These are phyloP conservation scores for Drosophila tristis DNA, from an alignment of 1,140 invertebrate species.

Conservation along the genomic window DNA sequence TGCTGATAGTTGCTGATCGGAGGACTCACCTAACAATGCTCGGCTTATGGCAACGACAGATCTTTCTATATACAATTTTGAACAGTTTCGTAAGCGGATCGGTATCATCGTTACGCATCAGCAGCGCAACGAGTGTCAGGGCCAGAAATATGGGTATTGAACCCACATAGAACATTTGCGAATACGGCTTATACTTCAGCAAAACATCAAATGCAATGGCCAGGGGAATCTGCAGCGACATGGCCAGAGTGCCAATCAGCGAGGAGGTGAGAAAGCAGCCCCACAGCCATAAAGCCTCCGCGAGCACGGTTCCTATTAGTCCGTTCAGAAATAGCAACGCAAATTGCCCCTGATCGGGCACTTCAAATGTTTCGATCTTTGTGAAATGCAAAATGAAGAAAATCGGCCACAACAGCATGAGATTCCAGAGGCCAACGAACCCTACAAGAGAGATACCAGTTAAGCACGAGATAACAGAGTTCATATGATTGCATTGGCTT, in stretches of 20 bases:
- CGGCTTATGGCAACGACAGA: conserved; percentile 85
- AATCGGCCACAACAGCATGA: conserved; percentile 93
- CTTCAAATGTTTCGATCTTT: conserved; percentile 91
- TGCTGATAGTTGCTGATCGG: too few species aligned
- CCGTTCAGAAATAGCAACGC: conserved; percentile 92
- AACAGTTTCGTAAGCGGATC: conserved; percentile 90
- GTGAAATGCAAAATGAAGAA: conserved; percentile 93
- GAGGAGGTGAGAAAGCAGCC: conserved; percentile 96
- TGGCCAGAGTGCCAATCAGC: conserved; percentile 92
- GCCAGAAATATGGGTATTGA: conserved; percentile 91
- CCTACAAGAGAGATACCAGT: conserved; percentile 85
- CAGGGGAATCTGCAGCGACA: conserved; percentile 93
- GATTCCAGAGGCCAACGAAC: conserved; percentile 94
- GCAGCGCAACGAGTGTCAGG: conserved; percentile 90
- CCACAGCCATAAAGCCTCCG: conserved; percentile 95
- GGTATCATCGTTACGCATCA: conserved; percentile 93
- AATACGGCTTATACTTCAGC: conserved; percentile 90
- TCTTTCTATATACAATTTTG: conserved; percentile 86
- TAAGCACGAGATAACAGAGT: conserved; percentile 1
- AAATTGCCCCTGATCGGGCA: conserved; percentile 92
- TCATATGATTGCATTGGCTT: conserved; percentile 54
- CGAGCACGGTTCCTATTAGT: conserved; percentile 93
- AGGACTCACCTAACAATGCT: conserved; percentile 85
- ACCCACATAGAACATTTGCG: conserved; percentile 91
- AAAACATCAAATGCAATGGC: conserved; percentile 93